Conservation (phyloP, 1,140 invertebrate genomes). For the Trichonephila inaurata region DNA sequence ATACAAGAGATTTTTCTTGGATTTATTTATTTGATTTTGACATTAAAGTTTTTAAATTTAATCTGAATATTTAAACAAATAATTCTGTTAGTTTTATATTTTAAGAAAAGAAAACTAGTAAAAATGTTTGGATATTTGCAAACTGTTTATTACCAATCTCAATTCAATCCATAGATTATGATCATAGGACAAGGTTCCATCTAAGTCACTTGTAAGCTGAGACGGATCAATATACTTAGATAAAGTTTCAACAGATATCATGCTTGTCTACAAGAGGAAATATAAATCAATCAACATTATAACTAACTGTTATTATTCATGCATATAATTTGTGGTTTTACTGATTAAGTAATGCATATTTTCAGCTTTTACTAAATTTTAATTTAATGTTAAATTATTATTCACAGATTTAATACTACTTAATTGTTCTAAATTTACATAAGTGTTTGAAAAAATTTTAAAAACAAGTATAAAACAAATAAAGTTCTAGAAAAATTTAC, state of each 20-base stretch:
- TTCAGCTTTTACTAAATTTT: too few species aligned
- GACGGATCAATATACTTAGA: slow-evolving; percentile 94
- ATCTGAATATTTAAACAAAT: too few species aligned
- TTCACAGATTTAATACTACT: too few species aligned
- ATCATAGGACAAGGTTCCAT: slow-evolving; percentile 93
- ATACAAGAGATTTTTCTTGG: too few species aligned
- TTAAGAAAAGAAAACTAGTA: not conserved
- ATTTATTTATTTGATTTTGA: too few species aligned
- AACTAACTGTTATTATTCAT: too few species aligned
- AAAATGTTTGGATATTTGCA: not conserved
- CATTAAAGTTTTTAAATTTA: too few species aligned
- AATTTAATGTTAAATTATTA: too few species aligned
- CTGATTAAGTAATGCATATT: not conserved
- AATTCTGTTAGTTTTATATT: too few species aligned
- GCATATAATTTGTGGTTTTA: not conserved
- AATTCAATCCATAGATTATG: slow-evolving; percentile 98
- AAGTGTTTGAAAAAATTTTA: not conserved
- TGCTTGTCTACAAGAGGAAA: slow-evolving; percentile 91
- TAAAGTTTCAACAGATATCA: slow-evolving; percentile 96
- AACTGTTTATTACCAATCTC: slow-evolving; percentile 84
- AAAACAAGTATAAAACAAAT: not conserved
- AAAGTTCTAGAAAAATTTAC: not conserved
- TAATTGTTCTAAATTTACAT: too few species aligned
- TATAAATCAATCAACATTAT: not conserved
- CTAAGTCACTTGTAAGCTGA: slow-evolving; percentile 95